Percentiles rank a stretch among this genome's conserved stretches.
Evolutionary conservation across 2,797 vertebrate genomes (phyloP).

Genomic region (Ambastaia sidthimunki): DNA sequence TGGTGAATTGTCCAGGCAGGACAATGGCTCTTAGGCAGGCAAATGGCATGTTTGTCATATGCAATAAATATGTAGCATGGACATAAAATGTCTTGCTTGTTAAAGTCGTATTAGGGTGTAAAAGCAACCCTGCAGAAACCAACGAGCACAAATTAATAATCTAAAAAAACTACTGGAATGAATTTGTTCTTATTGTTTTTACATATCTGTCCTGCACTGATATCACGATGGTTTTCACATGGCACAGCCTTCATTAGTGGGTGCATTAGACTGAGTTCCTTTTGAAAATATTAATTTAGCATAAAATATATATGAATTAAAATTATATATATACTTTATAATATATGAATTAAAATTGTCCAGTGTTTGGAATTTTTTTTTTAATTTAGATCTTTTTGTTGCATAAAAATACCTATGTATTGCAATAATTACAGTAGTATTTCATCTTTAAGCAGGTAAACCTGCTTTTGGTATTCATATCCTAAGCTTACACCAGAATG

Average conservation of each 20-base stretch:
- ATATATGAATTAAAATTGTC: no score
- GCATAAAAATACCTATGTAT: no score
- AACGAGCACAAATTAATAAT: conserved; percentile 1
- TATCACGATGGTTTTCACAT: neutral
- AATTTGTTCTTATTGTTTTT: conserved; percentile 3
- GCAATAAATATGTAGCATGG: conserved; percentile 28
- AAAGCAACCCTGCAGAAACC: conserved; percentile 23
- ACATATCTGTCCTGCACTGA: neutral
- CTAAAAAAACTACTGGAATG: neutral
- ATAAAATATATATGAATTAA: no score
- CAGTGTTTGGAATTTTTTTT: no score
- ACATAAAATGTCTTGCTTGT: conserved; percentile 20
- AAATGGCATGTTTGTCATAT: conserved; percentile 41
- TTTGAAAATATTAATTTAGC: no score
- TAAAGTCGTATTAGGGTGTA: neutral
- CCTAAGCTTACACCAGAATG: neutral
- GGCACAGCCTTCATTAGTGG: no score
- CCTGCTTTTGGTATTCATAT: neutral
- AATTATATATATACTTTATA: no score
- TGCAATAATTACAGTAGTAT: no score
- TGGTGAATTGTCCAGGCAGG: conserved; percentile 68
- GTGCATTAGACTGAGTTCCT: no score
- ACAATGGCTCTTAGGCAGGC: conserved; percentile 45
- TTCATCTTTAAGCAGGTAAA: neutral
- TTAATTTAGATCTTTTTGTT: no score